phyloP scores from a whole-genome alignment of 2,888 invertebrate species.

The Tortrix viridana region DNA sequence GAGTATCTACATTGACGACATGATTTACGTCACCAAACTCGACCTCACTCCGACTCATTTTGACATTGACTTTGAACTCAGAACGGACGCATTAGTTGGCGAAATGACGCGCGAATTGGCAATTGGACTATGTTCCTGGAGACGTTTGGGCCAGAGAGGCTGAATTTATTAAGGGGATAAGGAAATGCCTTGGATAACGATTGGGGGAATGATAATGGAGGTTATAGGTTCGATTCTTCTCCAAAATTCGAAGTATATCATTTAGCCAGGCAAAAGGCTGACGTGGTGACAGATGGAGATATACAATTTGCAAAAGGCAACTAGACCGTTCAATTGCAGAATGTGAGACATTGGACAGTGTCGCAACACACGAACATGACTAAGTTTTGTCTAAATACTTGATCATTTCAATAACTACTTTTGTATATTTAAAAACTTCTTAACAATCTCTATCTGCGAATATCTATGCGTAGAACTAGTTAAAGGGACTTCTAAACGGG shows the following conservation, averaged over 20 bases:
- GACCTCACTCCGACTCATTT: constrained; percentile 25
- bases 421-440: too few relatives aligned
- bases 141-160: constrained; percentile 12
- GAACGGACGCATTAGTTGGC: constrained; percentile 46
- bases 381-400: too few relatives aligned
- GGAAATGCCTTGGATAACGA: constrained; percentile 8
- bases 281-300: too few relatives aligned
- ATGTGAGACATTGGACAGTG: too few relatives aligned
- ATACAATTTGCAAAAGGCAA: too few relatives aligned
- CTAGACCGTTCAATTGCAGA: too few relatives aligned
- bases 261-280: background rate
- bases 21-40: constrained; percentile 1
- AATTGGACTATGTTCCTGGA: constrained; percentile 19
- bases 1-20: background rate
- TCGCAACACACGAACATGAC: too few relatives aligned
- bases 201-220: background rate
- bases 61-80: constrained; percentile 67
- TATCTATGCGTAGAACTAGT: too few relatives aligned
- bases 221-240: background rate
- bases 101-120: constrained; percentile 28
- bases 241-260: background rate
- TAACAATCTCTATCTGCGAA: too few relatives aligned
- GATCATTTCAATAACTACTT: too few relatives aligned
- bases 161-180: constrained; percentile 27
- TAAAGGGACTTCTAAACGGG: too few relatives aligned